Base-by-base conservation (phyloP, 2,888 invertebrate genomes). In the Linnaemya tessellans region DNA sequence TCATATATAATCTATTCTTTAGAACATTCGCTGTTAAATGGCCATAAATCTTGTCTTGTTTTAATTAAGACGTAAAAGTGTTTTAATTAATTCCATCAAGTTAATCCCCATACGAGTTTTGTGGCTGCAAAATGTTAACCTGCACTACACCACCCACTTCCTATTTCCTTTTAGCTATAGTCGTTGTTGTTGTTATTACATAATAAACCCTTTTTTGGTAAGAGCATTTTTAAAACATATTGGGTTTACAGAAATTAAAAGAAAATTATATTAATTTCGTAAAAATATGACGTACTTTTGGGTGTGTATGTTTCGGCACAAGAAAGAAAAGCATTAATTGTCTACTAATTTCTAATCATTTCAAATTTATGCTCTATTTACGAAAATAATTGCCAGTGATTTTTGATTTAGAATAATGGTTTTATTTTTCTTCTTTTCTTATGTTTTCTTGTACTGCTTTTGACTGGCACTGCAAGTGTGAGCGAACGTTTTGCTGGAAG, bases 341-440 rank as follows among this genome's bases (percentile, higher is more conserved):
- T 71, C 74, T 67, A 64, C 67, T 81, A 80, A 84, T 84, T 84
- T 80, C 54, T 60, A 73, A 22, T 70, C 77, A 75, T 30, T 30
- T 30, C 30, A 77, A 35, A 70, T 81, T 79, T 81, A 75, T 85
- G 85, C 85, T 79, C 82, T 71, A 85, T 85, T 85, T 82, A 79
- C 30, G 80, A 51, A 49, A 75, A 71, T 82, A 78, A 77, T 82
- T 77, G 65, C 30, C 56, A 54, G 54, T 15, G 60, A 54, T 20
- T 75, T 68, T 70, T 64, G 80, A 30, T 35, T 70, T 38, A 20
- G 43, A 62, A 68, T 41, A 11, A 43, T 15, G 30, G 1, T 8
- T 58, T 58, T 58, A 25, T 7, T 35, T 43, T 43, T 20, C 22
- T 20, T 11, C 11, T 43, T 30, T 20, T 35, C n/a, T n/a, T n/a